Evolutionary conservation across 2,797 vertebrate genomes (phyloP), one percentile per base, ranked within the genome.

Genomic region (Miichthys miiuy): DNA sequence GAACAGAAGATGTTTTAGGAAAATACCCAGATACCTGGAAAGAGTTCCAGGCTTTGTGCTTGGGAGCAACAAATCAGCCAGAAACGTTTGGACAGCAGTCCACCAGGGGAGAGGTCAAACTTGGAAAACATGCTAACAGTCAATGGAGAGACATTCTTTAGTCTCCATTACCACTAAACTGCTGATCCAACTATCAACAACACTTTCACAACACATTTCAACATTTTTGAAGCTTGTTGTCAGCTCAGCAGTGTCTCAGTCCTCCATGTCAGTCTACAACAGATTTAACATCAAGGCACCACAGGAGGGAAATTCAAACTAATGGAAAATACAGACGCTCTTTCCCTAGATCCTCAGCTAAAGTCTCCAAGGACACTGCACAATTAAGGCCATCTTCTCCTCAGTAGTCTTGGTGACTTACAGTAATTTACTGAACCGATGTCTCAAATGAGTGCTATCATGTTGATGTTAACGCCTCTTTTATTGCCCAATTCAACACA

Each of bases 21-120:
- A 64, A 77, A 63, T 52, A 73, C 17, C 27, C 57, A 51, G 58
- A 63, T 51, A 77, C 62, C 73, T 76, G 77, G 75, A 85, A 71
- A 81, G 42, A 75, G 34, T 47, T 86, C n/a, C 50, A 58, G 42
- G 18, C 41, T 82, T 34, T 44, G 51, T 52, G 66, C 54, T 62
- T 73, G 48, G 55, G 62, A 85, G 64, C 56, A 74, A 76, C 55
- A 77, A 61, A 79, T 83, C 79, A 79, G 44, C 20, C 67, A 74
- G 23, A 84, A 74, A 70, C 72, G 75, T 81, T 83, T 84, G 48
- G 77, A 82, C 75, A 78, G 77, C 46, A 54, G 55, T 67, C 34
- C 20, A 69, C 47, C 25, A 9, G 65, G 41, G 68, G 25, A 56
- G 21, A 83, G 72, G 61, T 72, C 52, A 83, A 47, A 52, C 34